A percentile compares a stretch with the other conserved stretches of the same genome.
Evolutionary conservation across 1,140 invertebrate genomes (phyloP).

Genomic region (Hypothenemus hampei): DNA sequence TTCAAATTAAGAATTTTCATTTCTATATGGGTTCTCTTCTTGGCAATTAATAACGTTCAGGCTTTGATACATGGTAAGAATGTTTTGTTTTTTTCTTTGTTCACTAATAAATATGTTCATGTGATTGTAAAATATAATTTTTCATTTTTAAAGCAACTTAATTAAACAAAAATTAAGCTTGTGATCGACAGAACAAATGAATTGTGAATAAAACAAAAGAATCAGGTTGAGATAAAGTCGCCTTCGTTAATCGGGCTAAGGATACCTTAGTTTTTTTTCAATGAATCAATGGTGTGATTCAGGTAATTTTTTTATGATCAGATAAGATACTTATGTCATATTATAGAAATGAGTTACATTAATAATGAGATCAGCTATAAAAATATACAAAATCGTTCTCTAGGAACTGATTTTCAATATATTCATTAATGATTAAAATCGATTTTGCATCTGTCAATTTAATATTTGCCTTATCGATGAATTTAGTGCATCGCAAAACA

Average conservation of each 20-base stretch:
- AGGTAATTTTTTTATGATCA: neutral
- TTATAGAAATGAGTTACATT: neutral
- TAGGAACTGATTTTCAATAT: neutral
- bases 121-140: too few relatives aligned
- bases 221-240: slow-evolving; percentile 12
- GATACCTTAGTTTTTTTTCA: slow-evolving; percentile 17
- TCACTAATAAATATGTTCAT: too few relatives aligned
- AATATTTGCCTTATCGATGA: neutral
- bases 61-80: neutral
- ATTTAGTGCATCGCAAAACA: slow-evolving; percentile 4
- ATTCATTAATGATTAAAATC: neutral
- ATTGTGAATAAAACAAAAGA: slow-evolving; percentile 17
- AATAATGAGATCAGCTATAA: neutral
- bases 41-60: too few relatives aligned
- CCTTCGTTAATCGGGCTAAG: slow-evolving; percentile 17
- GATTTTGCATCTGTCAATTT: neutral
- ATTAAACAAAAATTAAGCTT: too few relatives aligned
- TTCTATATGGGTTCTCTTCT: too few relatives aligned
- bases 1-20: too few relatives aligned
- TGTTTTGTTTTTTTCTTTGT: too few relatives aligned
- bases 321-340: neutral
- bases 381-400: neutral
- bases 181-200: slow-evolving; percentile 25
- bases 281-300: too few relatives aligned
- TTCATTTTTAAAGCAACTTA: too few relatives aligned